These are phyloP conservation scores for Octomys mimax DNA, from an alignment of 2,797 vertebrate species.

Conservation along the genomic window DNA sequence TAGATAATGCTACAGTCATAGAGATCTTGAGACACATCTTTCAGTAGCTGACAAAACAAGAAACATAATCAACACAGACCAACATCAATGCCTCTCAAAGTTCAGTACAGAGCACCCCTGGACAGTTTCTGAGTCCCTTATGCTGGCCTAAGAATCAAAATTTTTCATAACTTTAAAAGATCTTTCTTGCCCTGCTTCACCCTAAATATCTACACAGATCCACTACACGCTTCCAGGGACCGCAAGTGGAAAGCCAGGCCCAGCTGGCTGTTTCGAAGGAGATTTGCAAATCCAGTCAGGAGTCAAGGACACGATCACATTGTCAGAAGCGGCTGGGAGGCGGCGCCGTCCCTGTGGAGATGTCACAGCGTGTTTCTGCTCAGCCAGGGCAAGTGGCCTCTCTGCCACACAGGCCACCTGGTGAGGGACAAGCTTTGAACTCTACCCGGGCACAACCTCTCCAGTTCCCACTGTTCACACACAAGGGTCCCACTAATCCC, in stretches of 20 bases:
- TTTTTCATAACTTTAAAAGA: conserved; percentile 23
- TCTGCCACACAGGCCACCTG: no score
- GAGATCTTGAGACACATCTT: background rate
- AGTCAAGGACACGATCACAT: no score
- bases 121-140: background rate
- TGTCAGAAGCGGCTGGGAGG: no score
- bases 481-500: no score
- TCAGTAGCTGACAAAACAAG: background rate
- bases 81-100: background rate
- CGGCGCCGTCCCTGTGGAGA: background rate
- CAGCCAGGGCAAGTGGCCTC: no score
- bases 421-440: no score
- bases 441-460: no score
- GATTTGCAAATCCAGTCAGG: no score
- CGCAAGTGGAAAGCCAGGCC: background rate
- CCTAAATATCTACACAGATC: background rate
- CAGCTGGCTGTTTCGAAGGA: background rate
- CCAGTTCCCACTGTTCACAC: no score
- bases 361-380: no score
- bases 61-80: background rate
- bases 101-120: background rate
- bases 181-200: background rate
- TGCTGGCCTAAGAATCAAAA: background rate
- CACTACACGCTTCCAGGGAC: background rate
- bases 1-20: background rate